Base-by-base conservation (phyloP, 1,140 invertebrate species). In the Hycleus phaleratus region DNA sequence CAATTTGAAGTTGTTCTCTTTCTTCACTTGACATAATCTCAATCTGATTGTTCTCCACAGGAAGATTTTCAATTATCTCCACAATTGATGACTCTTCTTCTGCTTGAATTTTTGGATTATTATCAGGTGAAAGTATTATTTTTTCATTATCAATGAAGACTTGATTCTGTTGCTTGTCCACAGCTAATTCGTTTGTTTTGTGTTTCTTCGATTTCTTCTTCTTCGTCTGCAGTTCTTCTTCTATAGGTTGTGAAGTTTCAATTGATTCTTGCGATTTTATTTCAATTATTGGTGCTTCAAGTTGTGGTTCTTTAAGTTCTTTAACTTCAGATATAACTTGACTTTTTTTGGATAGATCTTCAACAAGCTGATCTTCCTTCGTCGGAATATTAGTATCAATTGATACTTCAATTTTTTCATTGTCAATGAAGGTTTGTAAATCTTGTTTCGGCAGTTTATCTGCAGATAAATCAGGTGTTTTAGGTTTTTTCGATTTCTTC, bases 201-300 rank as follows among this genome's bases (percentile, higher is more conserved):
- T 0, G 2, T 57, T 60, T 57, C 12, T 60, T 60, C 25, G 38
- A 26, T 26, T 50, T 51, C 48, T 60, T 56, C n/a, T 46, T 52
- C 9, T 38, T 56, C 18, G 18, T 18, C 18, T 18, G 18, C 18
- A 18, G 18, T 18, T 1, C 2, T 18, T 18, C 18, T 18, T 18
- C 18, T 18, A 18, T 18, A 18, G 18, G 18, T 18, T 18, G 18
- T 18, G 18, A 18, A 18, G 32, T 38, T 11, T 26, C 18, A 38
- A n/a, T 49, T 49, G 25, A 18, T 32, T 26, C 9, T 2, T 18
- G 32, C 3, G 47, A 26, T 26, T 49, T 49, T 26, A 38, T 38
- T 26, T 32, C 26, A 11, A 26, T 9, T 11, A 49, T 18, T 38
- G 32, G 24, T 46, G 43, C 24, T 24, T 44, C 38, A 39, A 39